phyloP scores from a whole-genome alignment of 2,113 vertebrate genomes.

The Cynocephalus volans region DNA sequence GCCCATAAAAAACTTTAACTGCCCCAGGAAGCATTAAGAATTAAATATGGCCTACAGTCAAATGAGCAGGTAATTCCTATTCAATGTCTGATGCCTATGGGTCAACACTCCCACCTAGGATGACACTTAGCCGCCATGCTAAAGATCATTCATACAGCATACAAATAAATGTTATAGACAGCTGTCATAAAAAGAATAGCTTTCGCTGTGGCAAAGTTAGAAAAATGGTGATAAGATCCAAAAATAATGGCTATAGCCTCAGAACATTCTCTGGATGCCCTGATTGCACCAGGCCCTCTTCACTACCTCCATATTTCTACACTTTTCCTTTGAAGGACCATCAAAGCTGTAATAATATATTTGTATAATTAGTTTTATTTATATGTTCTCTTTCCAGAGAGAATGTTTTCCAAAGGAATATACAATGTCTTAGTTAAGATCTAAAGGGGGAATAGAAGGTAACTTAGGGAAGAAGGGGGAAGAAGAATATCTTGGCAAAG shows the following conservation, averaged over 20 bases:
- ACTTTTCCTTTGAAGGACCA: not conserved
- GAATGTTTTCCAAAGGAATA: not conserved
- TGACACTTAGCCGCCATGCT: not conserved
- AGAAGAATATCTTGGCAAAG: not conserved
- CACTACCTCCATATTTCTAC: not conserved
- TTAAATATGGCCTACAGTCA: not conserved
- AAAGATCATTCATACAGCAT: not conserved
- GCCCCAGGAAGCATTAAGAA: not conserved
- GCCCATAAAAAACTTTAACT: no score
- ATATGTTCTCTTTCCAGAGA: not conserved
- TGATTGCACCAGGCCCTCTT: not conserved
- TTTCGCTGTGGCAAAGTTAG: not conserved
- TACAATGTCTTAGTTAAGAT: not conserved
- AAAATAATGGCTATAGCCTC: not conserved
- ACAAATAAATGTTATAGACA: not conserved
- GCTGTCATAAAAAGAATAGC: not conserved
- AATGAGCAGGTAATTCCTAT: not conserved
- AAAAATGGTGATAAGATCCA: not conserved
- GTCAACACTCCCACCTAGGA: not conserved
- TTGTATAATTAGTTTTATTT: constrained; percentile 1
- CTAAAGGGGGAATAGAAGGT: not conserved
- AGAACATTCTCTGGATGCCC: not conserved
- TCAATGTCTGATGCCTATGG: not conserved
- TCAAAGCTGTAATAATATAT: not conserved
- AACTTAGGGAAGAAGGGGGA: not conserved